Evolutionary conservation across 2,113 vertebrate species (phyloP).

Genomic region (Anhinga anhinga): DNA sequence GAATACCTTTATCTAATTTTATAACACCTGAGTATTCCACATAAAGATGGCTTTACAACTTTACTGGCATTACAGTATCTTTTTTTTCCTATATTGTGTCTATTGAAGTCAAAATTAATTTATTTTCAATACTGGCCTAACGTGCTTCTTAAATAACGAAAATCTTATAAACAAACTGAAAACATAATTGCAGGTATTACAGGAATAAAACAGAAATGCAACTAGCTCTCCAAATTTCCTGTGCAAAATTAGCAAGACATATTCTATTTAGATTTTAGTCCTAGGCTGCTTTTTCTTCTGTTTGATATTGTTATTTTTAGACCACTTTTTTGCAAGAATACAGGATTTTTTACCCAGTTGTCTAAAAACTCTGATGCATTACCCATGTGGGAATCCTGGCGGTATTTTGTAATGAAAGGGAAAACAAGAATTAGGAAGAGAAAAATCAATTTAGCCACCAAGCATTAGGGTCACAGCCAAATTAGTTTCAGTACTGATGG

Average conservation of each 20-base stretch:
- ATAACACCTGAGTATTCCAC: neutral
- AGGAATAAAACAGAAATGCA: neutral
- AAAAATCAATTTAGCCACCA: slow-evolving; percentile 53
- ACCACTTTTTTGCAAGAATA: neutral
- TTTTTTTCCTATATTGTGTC: neutral
- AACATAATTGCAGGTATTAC: neutral
- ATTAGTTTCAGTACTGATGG: slow-evolving; percentile 26
- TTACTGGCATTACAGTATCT: neutral
- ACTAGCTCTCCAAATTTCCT: neutral
- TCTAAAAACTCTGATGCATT: slow-evolving; percentile 36
- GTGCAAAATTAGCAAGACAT: neutral
- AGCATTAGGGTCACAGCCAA: slow-evolving; percentile 30
- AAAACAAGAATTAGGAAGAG: slow-evolving; percentile 48
- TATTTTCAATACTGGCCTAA: neutral
- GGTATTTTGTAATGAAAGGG: slow-evolving; percentile 26
- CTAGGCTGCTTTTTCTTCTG: neutral
- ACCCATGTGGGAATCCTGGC: slow-evolving; percentile 14
- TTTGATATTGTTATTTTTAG: neutral
- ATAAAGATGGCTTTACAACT: neutral
- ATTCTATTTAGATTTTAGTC: neutral
- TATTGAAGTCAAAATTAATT: neutral
- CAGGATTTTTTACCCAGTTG: neutral
- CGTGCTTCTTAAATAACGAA: neutral
- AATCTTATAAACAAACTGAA: neutral
- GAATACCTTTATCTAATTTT: neutral